Base-by-base conservation (phyloP, 2,113 vertebrate species). In the Potamarius usumacintae region DNA sequence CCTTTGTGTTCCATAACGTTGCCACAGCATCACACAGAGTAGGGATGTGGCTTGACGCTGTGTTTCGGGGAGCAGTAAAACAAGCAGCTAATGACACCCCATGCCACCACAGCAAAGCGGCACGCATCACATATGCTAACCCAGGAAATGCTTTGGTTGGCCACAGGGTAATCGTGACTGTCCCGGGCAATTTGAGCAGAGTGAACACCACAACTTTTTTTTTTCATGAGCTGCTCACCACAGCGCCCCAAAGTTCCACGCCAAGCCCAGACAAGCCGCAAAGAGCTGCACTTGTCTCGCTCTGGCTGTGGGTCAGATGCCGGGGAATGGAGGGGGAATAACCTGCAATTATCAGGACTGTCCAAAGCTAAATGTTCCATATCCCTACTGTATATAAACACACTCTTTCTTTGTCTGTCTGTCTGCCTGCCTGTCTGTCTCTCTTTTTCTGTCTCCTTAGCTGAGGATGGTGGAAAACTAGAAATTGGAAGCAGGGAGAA, bases 131-230 rank as follows among this genome's bases (percentile, higher is more conserved):
- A 88, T 92, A 92, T 87, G 83, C 94, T 95, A 94, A 95, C 94
- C 94, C 94, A 94, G 95, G 95, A 95, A 96, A 96, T 95, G 94
- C 94, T 95, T 95, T 92, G 95, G 95, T 96, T 94, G 94, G 94
- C 95, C 95, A 94, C 95, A 96, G 93, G 93, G 94, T 96, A 96
- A 95, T 96, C 95, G 93, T 94, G 94, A 96, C 94, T 95, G 95
- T 96, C 95, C 95, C 94, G 90, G 94, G 93, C 95, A 96, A 96
- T 96, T 96, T 96, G 92, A 92, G 94, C 91, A 86, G 93, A 92
- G 92, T 93, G 87, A 93, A 92, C 93, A 85, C 92, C 92, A 92
- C 30, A 62, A 76, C 60, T 90, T 92, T 92, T 94, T 81, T 80
- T 92, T 93, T 88, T 90, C 86, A 78, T 83, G 60, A 50, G 69